Evolutionary conservation across 2,888 invertebrate genomes (phyloP), one percentile per base, ranked within the genome.

Genomic region (Bellardia pandia): DNA sequence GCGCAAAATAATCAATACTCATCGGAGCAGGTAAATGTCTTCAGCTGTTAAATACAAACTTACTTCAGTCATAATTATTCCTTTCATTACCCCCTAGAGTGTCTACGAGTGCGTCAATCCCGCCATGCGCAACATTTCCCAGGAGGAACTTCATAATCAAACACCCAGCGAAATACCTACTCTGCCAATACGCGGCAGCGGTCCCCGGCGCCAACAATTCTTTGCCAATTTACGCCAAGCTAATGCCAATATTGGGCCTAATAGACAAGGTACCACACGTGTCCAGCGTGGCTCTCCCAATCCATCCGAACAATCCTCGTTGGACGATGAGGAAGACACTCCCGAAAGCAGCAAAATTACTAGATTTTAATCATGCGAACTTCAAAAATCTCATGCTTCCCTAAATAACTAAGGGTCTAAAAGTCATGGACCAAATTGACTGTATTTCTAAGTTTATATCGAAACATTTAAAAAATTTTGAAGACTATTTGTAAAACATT

Each of bases 31-130:
- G 94, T 93, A 68, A 74, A 90, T 69, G 8, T 1, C n/a, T 16
- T 58, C 6, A 62, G 16, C 13, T 7, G 23, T 23, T 23, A 23
- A 23, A 23, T 23, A 62, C 11, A 45, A 9, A 45, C 13, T 48
- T 16, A 66, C 42, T 11, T 56, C 33, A 60, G 37, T 56, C 6
- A 42, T 11, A 23, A 51, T 5, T n/a, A 11, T 13, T 45, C 13
- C 45, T 13, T 66, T 14, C 23, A 7, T 8, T 9, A 45, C 40
- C 1, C 45, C 71, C n/a, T 89, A 95, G 95, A 95, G 95, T 60
- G 94, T 95, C 66, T 95, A 95, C 86, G 95, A 95, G 91, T 95
- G 95, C 89, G 94, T 95, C 0, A 95, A 95, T 91, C 94, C 95
- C 74, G 94, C 95, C 75, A 93, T 94, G 94, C 92, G 94, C 1